A percentile compares a stretch with the other conserved stretches of the same genome.
Evolutionary conservation across 2,113 vertebrate species (phyloP).

Genomic region (Bubo blakistoni): DNA sequence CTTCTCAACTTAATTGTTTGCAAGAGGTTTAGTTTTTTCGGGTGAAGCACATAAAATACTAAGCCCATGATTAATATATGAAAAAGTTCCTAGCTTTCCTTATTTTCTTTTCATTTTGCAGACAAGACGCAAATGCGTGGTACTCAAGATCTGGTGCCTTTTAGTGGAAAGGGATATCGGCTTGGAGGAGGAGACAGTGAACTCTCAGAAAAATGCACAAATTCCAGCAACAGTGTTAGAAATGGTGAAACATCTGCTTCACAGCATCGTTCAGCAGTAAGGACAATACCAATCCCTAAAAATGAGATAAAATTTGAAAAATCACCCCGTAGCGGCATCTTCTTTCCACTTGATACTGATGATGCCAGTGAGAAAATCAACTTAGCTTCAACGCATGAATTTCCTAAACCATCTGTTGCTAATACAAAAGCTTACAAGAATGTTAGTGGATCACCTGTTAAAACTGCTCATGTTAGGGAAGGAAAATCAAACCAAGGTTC

Average conservation of each 20-base stretch:
- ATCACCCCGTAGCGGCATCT: not conserved
- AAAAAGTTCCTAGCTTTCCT: not conserved
- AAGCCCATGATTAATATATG: not conserved
- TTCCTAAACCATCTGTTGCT: slow-evolving; percentile 74
- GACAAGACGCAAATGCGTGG: slow-evolving; percentile 60
- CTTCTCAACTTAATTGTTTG: not conserved
- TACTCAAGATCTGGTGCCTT: slow-evolving; percentile 76
- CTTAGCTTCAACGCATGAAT: not conserved
- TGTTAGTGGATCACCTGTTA: slow-evolving; percentile 75
- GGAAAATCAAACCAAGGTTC: not conserved
- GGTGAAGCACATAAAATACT: not conserved
- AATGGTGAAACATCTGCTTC: not conserved
- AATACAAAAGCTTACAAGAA: slow-evolving; percentile 73
- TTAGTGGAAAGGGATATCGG: slow-evolving; percentile 84
- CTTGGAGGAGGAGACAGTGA: slow-evolving; percentile 72
- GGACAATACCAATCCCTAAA: not conserved
- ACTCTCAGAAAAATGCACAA: not conserved
- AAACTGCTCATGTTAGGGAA: slow-evolving; percentile 2
- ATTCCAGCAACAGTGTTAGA: not conserved
- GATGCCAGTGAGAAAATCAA: not conserved
- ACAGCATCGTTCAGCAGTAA: not conserved
- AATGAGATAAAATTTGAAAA: slow-evolving; percentile 24
- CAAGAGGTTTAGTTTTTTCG: not conserved
- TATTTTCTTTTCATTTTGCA: slow-evolving; percentile 55
- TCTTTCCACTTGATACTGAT: not conserved